Conservation (phyloP, 2,797 vertebrate species). For the Anguilla marmorata region DNA sequence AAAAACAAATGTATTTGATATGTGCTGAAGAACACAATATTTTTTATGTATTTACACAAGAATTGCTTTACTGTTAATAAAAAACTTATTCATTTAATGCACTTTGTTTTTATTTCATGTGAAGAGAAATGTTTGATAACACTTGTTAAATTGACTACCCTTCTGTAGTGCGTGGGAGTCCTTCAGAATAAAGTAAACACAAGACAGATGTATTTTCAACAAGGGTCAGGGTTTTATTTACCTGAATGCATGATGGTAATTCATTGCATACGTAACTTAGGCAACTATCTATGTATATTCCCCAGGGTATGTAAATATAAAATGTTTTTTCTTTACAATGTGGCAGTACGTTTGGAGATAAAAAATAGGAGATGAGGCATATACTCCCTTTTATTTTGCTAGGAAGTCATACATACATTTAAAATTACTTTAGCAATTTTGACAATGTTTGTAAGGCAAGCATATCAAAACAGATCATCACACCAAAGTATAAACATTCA, state of each 20-base stretch:
- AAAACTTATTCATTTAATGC: background rate
- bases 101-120: background rate
- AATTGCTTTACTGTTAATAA: background rate
- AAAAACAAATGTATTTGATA: background rate
- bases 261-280: conserved; percentile 67
- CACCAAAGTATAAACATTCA: background rate
- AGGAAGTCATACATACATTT: background rate
- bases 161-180: conserved; percentile 62
- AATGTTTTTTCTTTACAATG: conserved; percentile 12
- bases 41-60: background rate
- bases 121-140: conserved; percentile 46
- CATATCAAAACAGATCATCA: background rate
- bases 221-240: conserved; percentile 72
- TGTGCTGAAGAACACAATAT: background rate
- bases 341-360: background rate
- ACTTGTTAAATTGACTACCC: conserved; percentile 42
- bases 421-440: background rate
- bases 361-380: background rate
- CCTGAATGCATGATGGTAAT: conserved; percentile 70
- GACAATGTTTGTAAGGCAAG: background rate
- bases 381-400: background rate
- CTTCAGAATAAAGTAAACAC: conserved; percentile 70
- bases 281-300: conserved; percentile 58
- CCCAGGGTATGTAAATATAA: conserved; percentile 30
- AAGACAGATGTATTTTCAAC: conserved; percentile 73